A percentile compares a stretch with the other conserved stretches of the same genome.
phyloP scores from a whole-genome alignment of 2,888 invertebrate species.

The Rhamphomyia laevipes region DNA sequence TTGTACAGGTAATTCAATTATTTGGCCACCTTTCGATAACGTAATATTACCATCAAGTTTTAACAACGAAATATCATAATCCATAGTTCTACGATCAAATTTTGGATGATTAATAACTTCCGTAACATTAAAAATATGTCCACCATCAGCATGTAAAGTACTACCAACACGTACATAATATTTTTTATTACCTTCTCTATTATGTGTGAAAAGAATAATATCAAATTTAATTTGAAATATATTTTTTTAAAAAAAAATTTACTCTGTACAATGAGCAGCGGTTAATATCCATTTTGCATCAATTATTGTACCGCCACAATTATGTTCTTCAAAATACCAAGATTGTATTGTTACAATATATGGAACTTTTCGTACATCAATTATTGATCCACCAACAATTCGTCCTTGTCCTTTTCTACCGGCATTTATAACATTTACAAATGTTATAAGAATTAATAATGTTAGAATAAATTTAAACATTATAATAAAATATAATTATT shows the following conservation, averaged over 20 bases:
- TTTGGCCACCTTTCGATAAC: not conserved
- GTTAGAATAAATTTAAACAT: too few species aligned
- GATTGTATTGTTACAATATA: conserved; percentile 6
- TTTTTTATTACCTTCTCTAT: not conserved
- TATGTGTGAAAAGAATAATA: too few species aligned
- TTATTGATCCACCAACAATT: conserved; percentile 2
- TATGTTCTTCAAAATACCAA: not conserved
- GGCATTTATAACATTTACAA: too few species aligned
- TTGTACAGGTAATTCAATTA: conserved; percentile 5
- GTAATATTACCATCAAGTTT: conserved; percentile 3
- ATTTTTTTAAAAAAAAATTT: not conserved
- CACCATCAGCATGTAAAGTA: conserved; percentile 5
- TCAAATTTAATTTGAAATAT: not conserved
- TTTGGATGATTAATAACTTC: conserved; percentile 3
- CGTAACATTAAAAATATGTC: conserved; percentile 6
- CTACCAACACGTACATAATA: conserved; percentile 6
- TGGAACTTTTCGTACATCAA: conserved; percentile 2
- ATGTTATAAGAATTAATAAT: too few species aligned
- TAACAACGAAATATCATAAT: conserved; percentile 6
- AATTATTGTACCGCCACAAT: conserved; percentile 8
- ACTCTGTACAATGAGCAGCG: not conserved
- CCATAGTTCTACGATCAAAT: conserved; percentile 1
- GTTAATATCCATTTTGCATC: conserved; percentile 7
- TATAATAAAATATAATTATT: too few species aligned
- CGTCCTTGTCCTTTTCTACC: not conserved